Percentiles rank a stretch among this genome's conserved stretches.
Evolutionary conservation across 2,888 invertebrate species (phyloP).

Genomic region (Byasa hedistus): DNA sequence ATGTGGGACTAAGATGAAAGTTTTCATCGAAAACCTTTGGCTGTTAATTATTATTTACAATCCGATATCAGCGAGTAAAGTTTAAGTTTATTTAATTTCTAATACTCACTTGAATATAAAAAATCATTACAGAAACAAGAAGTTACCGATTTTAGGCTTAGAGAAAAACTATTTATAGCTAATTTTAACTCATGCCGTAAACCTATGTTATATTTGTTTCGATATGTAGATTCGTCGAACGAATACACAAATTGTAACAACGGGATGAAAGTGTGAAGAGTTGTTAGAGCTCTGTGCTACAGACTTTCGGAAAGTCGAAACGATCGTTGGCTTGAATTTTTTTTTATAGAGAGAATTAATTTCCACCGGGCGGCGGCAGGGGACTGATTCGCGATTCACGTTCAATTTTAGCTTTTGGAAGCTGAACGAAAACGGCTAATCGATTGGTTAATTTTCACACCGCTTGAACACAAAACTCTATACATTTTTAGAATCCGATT

Average conservation of each 20-base stretch:
- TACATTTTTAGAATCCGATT: conserved; percentile 51
- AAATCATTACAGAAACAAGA: too few species aligned
- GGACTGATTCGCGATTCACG: conserved; percentile 66
- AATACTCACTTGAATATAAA: too few species aligned
- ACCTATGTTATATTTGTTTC: conserved; percentile 31
- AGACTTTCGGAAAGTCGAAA: conserved; percentile 55
- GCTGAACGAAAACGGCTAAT: conserved; percentile 69
- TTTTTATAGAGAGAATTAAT: conserved; percentile 65
- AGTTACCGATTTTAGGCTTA: too few species aligned
- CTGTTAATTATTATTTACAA: too few species aligned
- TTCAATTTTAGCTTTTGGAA: conserved; percentile 68
- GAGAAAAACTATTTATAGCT: too few species aligned
- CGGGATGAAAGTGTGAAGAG: conserved; percentile 40
- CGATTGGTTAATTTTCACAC: conserved; percentile 76
- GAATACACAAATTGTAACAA: conserved; percentile 42
- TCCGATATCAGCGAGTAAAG: too few species aligned
- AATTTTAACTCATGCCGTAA: too few species aligned
- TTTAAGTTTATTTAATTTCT: too few species aligned
- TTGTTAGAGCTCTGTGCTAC: conserved; percentile 48
- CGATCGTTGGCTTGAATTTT: conserved; percentile 44
- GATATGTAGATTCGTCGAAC: conserved; percentile 37
- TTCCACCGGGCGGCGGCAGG: conserved; percentile 55
- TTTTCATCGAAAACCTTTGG: too few species aligned
- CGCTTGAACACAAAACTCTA: conserved; percentile 64
- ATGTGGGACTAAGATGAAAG: too few species aligned